A percentile compares a stretch with the other conserved stretches of the same genome.
Conservation (phyloP, 2,888 invertebrate genomes). For the Thumatha senex region DNA sequence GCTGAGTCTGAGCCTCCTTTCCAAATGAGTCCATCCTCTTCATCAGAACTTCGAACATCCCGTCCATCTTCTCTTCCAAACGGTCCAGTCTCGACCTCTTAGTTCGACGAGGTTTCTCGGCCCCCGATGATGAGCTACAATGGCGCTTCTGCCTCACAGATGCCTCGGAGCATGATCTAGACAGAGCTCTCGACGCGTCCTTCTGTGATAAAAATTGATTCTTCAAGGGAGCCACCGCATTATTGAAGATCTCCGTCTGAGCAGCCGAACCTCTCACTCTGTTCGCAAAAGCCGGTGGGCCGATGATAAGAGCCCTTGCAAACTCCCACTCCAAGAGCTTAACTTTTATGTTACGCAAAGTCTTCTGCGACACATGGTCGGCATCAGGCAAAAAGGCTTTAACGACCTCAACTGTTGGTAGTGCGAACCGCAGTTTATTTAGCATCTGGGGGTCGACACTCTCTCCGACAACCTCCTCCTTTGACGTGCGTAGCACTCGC, state of each 20-base stretch:
- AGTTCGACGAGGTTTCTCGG: neutral
- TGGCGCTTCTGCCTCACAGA: neutral
- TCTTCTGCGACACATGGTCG: neutral
- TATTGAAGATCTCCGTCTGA: constrained; percentile 15
- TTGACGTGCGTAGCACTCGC: neutral
- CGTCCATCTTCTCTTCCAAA: neutral
- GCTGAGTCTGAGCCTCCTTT: neutral
- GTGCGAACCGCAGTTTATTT: neutral
- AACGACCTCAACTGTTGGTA: neutral
- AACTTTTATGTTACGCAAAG: neutral
- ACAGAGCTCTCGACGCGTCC: constrained; percentile 2
- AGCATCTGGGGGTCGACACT: neutral
- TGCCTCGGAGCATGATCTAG: neutral
- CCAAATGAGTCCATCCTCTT: constrained; percentile 2
- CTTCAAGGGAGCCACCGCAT: constrained; percentile 2
- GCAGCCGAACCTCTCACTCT: constrained; percentile 17
- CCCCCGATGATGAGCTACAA: neutral
- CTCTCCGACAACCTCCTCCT: neutral
- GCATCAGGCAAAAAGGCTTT: neutral
- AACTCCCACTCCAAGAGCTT: constrained; percentile 13
- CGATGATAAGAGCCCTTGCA: constrained; percentile 9
- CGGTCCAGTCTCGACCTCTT: constrained; percentile 3
- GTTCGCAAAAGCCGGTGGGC: constrained; percentile 5
- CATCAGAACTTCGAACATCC: neutral
- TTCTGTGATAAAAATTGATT: neutral